Conservation (phyloP, 2,888 invertebrate species). For the Cheilosia soror region DNA sequence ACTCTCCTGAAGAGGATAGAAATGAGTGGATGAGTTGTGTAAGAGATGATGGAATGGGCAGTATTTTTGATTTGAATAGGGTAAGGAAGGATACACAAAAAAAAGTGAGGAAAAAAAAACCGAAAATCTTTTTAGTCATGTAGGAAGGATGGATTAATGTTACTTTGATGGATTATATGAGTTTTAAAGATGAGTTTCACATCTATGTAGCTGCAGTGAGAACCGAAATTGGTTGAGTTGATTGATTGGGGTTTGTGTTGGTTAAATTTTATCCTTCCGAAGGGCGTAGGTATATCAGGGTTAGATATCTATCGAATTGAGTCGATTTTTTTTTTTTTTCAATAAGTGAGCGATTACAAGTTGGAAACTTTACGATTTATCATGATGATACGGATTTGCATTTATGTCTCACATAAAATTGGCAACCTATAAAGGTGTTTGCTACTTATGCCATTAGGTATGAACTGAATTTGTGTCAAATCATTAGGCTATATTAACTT, state of each 20-base stretch:
- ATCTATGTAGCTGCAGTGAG: background rate
- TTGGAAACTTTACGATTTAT: no score
- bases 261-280: background rate
- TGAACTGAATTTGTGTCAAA: no score
- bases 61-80: conserved; percentile 6
- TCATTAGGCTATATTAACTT: no score
- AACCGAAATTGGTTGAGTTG: conserved; percentile 6
- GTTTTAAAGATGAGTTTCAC: conserved; percentile 28
- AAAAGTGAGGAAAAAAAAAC: background rate
- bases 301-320: background rate
- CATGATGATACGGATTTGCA: no score
- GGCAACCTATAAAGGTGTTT: no score
- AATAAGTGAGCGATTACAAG: background rate
- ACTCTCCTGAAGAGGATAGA: conserved; percentile 6
- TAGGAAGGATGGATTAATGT: conserved; percentile 41
- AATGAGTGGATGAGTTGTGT: conserved; percentile 39
- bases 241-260: conserved; percentile 18
- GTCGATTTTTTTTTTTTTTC: background rate
- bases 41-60: conserved; percentile 20
- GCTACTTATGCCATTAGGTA: no score
- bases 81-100: background rate
- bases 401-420: no score
- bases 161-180: conserved; percentile 52
- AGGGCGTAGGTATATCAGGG: background rate
- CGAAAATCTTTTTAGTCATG: conserved; percentile 17